Evolutionary conservation across 2,888 invertebrate species (phyloP), one percentile per base, ranked within the genome.

Genomic region (Trypoxylon attenuatum): DNA sequence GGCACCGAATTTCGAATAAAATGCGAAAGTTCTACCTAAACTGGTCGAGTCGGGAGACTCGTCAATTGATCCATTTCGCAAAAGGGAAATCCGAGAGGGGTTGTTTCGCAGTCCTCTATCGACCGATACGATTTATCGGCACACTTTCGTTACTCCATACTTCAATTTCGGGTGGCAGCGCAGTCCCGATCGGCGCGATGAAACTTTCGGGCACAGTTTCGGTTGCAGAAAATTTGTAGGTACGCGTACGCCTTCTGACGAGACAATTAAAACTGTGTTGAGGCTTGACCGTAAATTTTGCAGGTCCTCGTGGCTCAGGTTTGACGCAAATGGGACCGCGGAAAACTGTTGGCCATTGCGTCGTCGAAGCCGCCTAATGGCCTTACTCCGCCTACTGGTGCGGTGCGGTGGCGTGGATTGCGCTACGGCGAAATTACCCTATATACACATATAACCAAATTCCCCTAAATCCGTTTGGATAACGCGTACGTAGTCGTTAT

Each of bases 31-130:
- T n/a, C n/a, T n/a, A n/a, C n/a, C 63, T 18, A 58, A 56, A 73
- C 67, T 50, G 50, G 43, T 39, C 47, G 70, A 72, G 71, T 66
- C 58, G 65, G 69, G 73, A 72, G 72, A 65, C 66, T 41, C 52
- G 41, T 66, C 10, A n/a, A n/a, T n/a, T n/a, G n/a, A n/a, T n/a
- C n/a, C n/a, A n/a, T n/a, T n/a, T n/a, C 47, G 27, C 23, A 45
- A 21, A 43, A 62, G 49, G 56, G 41, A 60, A 67, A 63, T 60
- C 63, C 45, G 49, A 54, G 43, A 57, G 67, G 57, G 56, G 61
- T 67, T 60, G 45, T 59, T 63, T 60, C 63, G 54, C 51, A 51
- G 62, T 70, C 70, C 56, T 62, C 58, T 51, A 54, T 59, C 43
- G 27, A 8, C 29, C 60, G 51, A 43, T 71, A 53, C 51, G 57